Conservation (phyloP, 2,888 invertebrate species). For the Mythimna impura region DNA sequence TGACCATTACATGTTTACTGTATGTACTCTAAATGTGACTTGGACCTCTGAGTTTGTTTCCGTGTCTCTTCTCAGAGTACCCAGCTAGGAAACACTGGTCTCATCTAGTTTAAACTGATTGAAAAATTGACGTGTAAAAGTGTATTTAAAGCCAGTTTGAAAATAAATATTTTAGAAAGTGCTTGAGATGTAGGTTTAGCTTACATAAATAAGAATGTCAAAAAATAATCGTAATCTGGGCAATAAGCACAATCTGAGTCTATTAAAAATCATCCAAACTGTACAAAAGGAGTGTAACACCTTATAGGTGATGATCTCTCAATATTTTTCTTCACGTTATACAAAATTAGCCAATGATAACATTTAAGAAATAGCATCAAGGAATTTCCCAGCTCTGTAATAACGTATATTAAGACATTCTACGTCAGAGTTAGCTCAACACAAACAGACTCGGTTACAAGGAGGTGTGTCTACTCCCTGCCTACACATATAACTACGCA, state of each 20-base stretch:
- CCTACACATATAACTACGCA: conserved; percentile 10
- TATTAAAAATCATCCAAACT: background rate
- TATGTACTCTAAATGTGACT: no score
- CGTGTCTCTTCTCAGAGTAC: no score
- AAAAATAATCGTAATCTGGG: no score
- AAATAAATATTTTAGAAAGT: background rate
- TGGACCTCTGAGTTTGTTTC: no score
- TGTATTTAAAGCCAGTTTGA: no score
- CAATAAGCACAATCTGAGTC: background rate
- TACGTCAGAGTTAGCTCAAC: conserved; percentile 23
- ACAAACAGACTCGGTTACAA: conserved; percentile 39
- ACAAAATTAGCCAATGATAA: background rate
- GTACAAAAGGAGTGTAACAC: background rate
- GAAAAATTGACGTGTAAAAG: no score
- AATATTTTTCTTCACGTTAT: background rate
- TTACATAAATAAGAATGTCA: background rate
- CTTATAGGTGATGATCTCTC: background rate
- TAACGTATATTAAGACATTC: conserved; percentile 2
- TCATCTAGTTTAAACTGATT: no score
- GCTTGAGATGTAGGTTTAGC: background rate
- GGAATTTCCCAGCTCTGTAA: background rate
- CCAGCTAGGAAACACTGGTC: no score
- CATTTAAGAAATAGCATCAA: background rate
- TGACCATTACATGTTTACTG: no score
- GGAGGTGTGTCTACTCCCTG: conserved; percentile 5